Conservation (phyloP, 2,888 invertebrate genomes). For the Ennomos quercinarius region DNA sequence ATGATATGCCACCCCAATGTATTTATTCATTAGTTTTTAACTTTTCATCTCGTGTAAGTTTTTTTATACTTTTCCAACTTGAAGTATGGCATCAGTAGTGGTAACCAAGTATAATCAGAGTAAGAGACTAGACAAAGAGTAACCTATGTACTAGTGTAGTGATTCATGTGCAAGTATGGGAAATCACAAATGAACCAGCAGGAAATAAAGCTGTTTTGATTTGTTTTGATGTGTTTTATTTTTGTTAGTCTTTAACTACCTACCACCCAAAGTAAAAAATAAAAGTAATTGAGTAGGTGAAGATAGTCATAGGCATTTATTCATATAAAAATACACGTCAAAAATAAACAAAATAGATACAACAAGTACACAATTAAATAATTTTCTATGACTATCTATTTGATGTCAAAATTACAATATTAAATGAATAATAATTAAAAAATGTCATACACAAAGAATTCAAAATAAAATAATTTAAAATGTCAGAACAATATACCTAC, state of each 20-base stretch:
- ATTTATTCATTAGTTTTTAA: slow-evolving; percentile 46
- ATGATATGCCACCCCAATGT: slow-evolving; percentile 33
- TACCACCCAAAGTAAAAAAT: no score
- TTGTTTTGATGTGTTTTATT: slow-evolving; percentile 72
- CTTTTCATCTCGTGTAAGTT: slow-evolving; percentile 21
- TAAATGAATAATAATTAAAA: no score
- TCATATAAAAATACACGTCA: no score
- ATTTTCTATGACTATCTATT: no score
- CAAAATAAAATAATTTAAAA: no score
- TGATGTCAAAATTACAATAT: no score
- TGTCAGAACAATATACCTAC: no score
- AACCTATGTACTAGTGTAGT: slow-evolving; percentile 57
- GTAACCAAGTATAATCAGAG: slow-evolving; percentile 20
- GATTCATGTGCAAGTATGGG: slow-evolving; percentile 66
- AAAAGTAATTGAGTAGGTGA: no score
- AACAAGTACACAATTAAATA: no score
- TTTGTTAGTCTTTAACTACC: neutral
- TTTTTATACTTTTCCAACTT: slow-evolving; percentile 32
- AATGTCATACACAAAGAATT: no score
- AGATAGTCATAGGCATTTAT: no score
- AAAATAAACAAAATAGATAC: no score
- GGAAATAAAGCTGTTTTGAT: slow-evolving; percentile 84
- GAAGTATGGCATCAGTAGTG: slow-evolving; percentile 11
- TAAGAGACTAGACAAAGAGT: slow-evolving; percentile 46
- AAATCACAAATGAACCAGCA: slow-evolving; percentile 77